These are phyloP conservation scores for Coregonus ussuriensis DNA, from an alignment of 2,797 vertebrate species.

Conservation along the genomic window DNA sequence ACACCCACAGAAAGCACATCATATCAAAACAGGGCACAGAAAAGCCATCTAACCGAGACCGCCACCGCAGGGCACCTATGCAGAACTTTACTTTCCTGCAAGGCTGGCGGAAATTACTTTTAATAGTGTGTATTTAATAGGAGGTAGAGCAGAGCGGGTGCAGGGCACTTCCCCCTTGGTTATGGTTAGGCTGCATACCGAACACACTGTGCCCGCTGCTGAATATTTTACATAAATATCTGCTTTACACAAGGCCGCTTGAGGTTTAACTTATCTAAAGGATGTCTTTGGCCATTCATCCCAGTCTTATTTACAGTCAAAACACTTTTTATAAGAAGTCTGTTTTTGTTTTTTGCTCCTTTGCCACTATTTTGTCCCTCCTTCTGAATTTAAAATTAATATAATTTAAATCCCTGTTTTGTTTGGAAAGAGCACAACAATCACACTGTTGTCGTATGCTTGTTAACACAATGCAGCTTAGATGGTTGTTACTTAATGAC, in stretches of 20 bases:
- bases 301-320: conserved; percentile 32
- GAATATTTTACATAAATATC: conserved; percentile 57
- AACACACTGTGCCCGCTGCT: conserved; percentile 68
- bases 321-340: conserved; percentile 38
- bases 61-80: conserved; percentile 19
- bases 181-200: conserved; percentile 62
- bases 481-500: conserved; percentile 38
- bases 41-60: conserved; percentile 20
- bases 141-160: conserved; percentile 39
- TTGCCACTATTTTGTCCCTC: background rate
- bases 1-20: conserved; percentile 47
- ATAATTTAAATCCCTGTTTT: conserved; percentile 13
- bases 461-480: conserved; percentile 58
- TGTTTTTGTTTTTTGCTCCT: conserved; percentile 17
- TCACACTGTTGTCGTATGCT: conserved; percentile 32
- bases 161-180: conserved; percentile 60
- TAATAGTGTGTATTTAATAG: conserved; percentile 58
- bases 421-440: conserved; percentile 27
- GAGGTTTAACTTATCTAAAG: conserved; percentile 68
- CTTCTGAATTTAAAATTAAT: conserved; percentile 30
- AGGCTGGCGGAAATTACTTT: conserved; percentile 52
- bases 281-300: conserved; percentile 60
- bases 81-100: conserved; percentile 40
- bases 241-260: conserved; percentile 62
- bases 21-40: conserved; percentile 39